Conservation (phyloP, 2,797 vertebrate genomes). For the Crax fasciolata region DNA sequence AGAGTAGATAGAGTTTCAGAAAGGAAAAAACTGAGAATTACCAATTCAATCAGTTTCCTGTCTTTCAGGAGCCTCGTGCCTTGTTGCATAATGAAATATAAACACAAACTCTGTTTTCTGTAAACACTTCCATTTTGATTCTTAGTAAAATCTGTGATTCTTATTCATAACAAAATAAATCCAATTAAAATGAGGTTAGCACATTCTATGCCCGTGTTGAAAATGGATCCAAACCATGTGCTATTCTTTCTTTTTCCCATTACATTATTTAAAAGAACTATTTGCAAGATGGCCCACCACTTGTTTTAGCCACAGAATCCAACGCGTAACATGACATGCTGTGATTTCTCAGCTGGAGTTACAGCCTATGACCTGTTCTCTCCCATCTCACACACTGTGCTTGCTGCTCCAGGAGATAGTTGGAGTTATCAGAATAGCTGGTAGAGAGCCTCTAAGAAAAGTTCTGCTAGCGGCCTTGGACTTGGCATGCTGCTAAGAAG, state of each 20-base stretch:
- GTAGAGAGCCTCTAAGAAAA: background rate
- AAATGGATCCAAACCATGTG: background rate
- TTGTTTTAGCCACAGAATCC: background rate
- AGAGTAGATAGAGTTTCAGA: slow-evolving; percentile 11
- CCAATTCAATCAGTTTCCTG: slow-evolving; percentile 36
- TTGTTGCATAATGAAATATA: background rate
- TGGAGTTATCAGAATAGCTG: background rate
- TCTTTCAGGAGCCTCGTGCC: background rate
- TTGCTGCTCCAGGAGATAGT: background rate
- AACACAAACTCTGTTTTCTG: background rate
- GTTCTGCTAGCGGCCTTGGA: background rate
- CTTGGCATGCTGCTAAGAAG: background rate
- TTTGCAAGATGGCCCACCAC: background rate
- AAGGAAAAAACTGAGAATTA: slow-evolving; percentile 28
- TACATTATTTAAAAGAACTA: background rate
- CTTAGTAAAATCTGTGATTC: background rate
- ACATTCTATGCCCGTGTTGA: background rate
- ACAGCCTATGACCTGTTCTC: background rate
- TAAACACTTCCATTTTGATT: background rate
- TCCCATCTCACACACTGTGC: background rate
- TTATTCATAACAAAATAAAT: background rate
- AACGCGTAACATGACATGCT: background rate
- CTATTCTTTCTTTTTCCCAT: background rate
- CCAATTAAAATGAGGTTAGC: background rate
- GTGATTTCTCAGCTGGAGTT: background rate